These are phyloP conservation scores for Suricata suricatta DNA, from an alignment of 2,113 vertebrate species.

Conservation along the genomic window DNA sequence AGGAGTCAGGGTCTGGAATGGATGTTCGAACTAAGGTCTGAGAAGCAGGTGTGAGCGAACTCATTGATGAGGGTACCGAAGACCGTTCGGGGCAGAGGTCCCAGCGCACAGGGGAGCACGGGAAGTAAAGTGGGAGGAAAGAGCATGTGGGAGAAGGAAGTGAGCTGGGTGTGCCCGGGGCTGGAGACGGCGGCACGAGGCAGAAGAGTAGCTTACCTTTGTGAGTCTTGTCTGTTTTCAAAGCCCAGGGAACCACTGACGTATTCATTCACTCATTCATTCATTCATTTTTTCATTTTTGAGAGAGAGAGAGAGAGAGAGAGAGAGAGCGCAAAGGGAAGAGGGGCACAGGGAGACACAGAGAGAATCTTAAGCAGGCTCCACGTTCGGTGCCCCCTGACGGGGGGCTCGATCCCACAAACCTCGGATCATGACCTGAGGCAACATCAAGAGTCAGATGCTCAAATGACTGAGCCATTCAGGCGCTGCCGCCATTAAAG, in stretches of 20 bases:
- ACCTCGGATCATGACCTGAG: too few species aligned
- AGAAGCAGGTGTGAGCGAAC: background rate
- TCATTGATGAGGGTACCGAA: background rate
- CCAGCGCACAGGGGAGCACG: background rate
- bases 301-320: too few species aligned
- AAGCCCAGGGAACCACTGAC: background rate
- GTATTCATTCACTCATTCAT: too few species aligned
- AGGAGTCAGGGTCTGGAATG: background rate
- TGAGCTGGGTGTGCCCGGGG: background rate
- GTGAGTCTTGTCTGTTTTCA: background rate
- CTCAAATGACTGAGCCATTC: too few species aligned
- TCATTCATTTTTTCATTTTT: too few species aligned
- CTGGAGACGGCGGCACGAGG: background rate
- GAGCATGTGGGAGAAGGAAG: background rate
- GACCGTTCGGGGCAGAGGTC: background rate
- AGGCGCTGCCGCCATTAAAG: background rate
- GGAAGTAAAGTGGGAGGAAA: background rate
- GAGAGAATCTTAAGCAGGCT: too few species aligned
- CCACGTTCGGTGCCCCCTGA: too few species aligned
- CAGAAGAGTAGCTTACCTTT: background rate
- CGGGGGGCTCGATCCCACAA: too few species aligned
- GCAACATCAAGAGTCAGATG: too few species aligned
- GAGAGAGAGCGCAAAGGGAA: too few species aligned
- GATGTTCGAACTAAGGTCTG: background rate
- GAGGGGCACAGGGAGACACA: too few species aligned